Base-by-base conservation (phyloP, 2,113 vertebrate genomes). In the Notarius quadriscutis region DNA sequence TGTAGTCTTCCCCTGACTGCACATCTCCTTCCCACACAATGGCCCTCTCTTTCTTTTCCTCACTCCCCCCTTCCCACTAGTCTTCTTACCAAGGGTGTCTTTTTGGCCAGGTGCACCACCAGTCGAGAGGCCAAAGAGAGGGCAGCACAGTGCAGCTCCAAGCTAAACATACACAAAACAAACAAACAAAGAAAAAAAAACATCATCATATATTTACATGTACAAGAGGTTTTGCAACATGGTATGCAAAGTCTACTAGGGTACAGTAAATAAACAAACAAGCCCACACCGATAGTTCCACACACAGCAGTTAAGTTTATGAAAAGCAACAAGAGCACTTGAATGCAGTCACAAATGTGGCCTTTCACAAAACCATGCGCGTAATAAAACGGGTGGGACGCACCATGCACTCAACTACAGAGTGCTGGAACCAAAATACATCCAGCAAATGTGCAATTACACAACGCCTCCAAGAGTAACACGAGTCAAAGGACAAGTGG, bases 81-180 rank as follows among this genome's bases (percentile, higher is more conserved):
- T 71, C 62, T 62, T 84, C 93, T 96, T 94, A 97, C 96, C 96
- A 96, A 92, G 10, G 93, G 91, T 85, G 84, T 87, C 15, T 89
- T 91, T 89, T 90, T 93, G 75, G 95, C 86, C 86, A 95, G 91
- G 88, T 95, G 89, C 71, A 94, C 88, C 80, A 97, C 90, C 92
- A 99, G 88, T 77, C 87, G 95, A 55, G 98, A 98, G 58, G 95
- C 89, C 89, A 99, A 95, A 62, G 90, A 96, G 87, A 99, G 92
- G 87, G 96, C 94, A n/a, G 95, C 92, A 83, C 96, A 96, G 92
- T 96, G 96, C 86, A 97, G 92, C 93, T 97, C 97, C 93, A 95
- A 92, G 88, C 98, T 99, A 91, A 91, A 93, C 93, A 93, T 90
- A 89, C 11, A 86, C 58, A 87, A 62, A 94, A 86, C 90, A 93